Evolutionary conservation across 2,888 invertebrate species (phyloP).

Genomic region (Hypolimnas misippus): DNA sequence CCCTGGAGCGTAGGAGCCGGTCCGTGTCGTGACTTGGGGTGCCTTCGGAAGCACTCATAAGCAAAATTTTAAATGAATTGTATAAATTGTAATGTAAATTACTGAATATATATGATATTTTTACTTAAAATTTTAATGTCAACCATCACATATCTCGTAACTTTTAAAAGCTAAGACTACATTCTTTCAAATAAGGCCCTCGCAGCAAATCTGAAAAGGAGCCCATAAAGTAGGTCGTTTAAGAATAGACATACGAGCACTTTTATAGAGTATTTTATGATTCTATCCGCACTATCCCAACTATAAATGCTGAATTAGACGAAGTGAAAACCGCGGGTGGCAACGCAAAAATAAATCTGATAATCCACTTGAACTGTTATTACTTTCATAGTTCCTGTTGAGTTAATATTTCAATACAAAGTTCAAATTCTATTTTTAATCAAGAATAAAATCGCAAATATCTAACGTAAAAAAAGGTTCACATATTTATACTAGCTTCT

Average conservation of each 20-base stretch:
- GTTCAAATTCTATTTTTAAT: too few relatives aligned
- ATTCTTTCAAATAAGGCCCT: conserved; percentile 46
- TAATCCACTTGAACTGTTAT: conserved; percentile 22
- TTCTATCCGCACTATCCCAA: conserved; percentile 70
- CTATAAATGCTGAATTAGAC: conserved; percentile 76
- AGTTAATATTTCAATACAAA: neutral
- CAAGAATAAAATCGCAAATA: too few relatives aligned
- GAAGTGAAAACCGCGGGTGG: conserved; percentile 55
- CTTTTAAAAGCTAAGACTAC: conserved; percentile 7
- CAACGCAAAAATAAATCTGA: conserved; percentile 36
- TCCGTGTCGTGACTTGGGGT: conserved; percentile 69
- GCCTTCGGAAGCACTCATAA: conserved; percentile 72
- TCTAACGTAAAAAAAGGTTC: too few relatives aligned
- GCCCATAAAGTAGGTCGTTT: conserved; percentile 62
- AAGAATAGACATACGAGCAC: conserved; percentile 64
- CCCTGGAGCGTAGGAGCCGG: conserved; percentile 49
- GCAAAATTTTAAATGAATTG: conserved; percentile 68
- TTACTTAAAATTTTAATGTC: neutral
- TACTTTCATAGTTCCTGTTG: neutral
- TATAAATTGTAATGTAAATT: conserved; percentile 49
- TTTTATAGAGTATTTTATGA: conserved; percentile 76
- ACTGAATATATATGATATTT: conserved; percentile 16
- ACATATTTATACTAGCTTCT: conserved; percentile 3
- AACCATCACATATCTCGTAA: neutral
- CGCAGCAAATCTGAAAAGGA: conserved; percentile 62